Base-by-base conservation (phyloP, 2,888 invertebrate species). In the Vesta saturnalis region DNA sequence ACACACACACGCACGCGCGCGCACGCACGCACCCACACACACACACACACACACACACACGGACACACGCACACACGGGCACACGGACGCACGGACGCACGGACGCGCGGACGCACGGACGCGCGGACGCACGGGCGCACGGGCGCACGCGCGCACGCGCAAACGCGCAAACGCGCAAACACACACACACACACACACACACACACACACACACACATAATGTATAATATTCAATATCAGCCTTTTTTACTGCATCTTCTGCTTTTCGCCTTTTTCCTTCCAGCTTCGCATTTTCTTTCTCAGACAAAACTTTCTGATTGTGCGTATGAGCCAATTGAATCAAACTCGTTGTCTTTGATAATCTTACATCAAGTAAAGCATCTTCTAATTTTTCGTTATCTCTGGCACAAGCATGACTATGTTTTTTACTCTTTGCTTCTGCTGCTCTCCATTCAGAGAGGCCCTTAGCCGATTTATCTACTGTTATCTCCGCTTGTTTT, bases 351-450 rank as follows among this genome's bases (percentile, higher is more conserved):
- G 18, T 46, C 6, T 39, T 8, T 23, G 15, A 78, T 60, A 78
- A 83, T 78, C 87, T 85, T 69, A 86, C 88, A 77, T 88, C 88
- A 60, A 88, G 82, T 82, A 89, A 86, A 46, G 91, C 91, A 79
- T 96, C 96, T 82, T 96, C 95, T 46, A 95, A 85, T 81, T 96
- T 94, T 84, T 97, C 97, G 81, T 96, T 95, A 77, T 97, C 96
- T 64, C 96, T 88, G 0, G 96, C 94, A 72, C 93, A 92, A 0
- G 91, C 85, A 82, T 95, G 96, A 70, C 95, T 94, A 69, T 92
- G 90, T 81, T 96, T 95, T 84, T 97, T 97, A 60, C 93, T 91
- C 85, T 96, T 97, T 0, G 91, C 90, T 82, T 97, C 96, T 21
- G 93, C 92, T 14, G 91, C 87, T 62, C 97, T 87, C 92, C 94